These are phyloP conservation scores for Sardina pilchardus DNA, from an alignment of 2,113 vertebrate genomes.

Conservation along the genomic window DNA sequence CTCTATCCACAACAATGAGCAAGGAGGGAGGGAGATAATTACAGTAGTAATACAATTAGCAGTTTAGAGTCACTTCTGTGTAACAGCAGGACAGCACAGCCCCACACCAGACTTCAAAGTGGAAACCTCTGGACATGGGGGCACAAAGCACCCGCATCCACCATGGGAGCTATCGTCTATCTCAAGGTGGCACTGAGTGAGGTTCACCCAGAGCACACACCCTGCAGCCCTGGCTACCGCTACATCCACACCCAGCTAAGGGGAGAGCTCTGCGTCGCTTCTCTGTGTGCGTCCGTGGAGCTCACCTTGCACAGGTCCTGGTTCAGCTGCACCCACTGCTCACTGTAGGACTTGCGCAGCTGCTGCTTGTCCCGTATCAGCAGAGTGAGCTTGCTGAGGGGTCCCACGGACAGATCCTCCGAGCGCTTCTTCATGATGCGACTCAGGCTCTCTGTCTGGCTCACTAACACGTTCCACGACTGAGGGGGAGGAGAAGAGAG, in stretches of 20 bases:
- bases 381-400: slow-evolving; percentile 86
- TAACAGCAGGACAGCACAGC: too few relatives aligned
- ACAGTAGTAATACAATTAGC: too few relatives aligned
- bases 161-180: not conserved
- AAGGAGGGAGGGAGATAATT: too few relatives aligned
- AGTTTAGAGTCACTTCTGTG: too few relatives aligned
- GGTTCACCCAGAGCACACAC: too few relatives aligned
- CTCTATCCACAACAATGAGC: too few relatives aligned
- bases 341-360: slow-evolving; percentile 82
- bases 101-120: too few relatives aligned
- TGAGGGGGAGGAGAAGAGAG: slow-evolving; percentile 44
- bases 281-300: slow-evolving; percentile 27
- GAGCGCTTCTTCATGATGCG: slow-evolving; percentile 82
- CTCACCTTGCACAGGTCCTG: slow-evolving; percentile 78
- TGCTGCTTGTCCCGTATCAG: slow-evolving; percentile 94
- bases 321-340: slow-evolving; percentile 87
- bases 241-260: too few relatives aligned
- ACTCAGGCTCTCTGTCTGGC: slow-evolving; percentile 85
- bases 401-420: slow-evolving; percentile 83
- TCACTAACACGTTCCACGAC: slow-evolving; percentile 86
- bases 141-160: not conserved
- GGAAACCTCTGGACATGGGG: too few relatives aligned
- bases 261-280: too few relatives aligned
- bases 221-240: too few relatives aligned
- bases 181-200: too few relatives aligned